Percentiles rank a stretch among this genome's conserved stretches.
Evolutionary conservation across 2,113 vertebrate species (phyloP).

Genomic region (Ceyx melanurus): DNA sequence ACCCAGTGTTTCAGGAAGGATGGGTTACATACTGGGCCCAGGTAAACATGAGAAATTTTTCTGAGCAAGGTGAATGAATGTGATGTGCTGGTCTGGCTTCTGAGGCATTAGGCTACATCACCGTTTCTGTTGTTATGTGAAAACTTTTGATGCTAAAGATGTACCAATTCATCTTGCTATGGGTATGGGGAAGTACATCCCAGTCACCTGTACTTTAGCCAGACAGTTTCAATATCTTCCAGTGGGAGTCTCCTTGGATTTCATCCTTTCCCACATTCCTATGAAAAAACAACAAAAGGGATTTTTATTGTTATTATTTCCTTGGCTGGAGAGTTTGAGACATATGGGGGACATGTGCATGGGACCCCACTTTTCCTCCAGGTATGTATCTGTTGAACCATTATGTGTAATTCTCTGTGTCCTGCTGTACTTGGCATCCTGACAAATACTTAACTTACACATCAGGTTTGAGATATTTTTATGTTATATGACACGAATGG

Average conservation of each 20-base stretch:
- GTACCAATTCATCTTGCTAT: not conserved
- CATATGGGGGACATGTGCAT: not conserved
- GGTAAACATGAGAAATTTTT: not conserved
- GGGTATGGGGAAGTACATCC: not conserved
- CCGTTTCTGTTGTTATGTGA: not conserved
- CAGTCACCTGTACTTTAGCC: not conserved
- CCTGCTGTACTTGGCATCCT: not conserved
- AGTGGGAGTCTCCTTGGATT: not conserved
- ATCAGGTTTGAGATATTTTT: conserved; percentile 1
- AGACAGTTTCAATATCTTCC: not conserved
- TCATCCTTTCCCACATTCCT: not conserved
- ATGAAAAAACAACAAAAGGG: not conserved
- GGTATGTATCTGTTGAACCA: not conserved
- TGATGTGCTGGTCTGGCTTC: not conserved
- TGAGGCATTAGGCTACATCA: not conserved
- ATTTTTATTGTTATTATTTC: not conserved
- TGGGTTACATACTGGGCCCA: not conserved
- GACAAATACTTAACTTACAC: not conserved
- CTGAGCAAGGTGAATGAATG: not conserved
- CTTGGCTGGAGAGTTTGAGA: not conserved
- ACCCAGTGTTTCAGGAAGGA: not conserved
- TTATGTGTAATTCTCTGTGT: not conserved
- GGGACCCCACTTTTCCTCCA: not conserved
- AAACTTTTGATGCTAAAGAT: not conserved
- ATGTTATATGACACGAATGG: not conserved